Evolutionary conservation across 2,888 invertebrate genomes (phyloP).

Genomic region (Latheticus oryzae): DNA sequence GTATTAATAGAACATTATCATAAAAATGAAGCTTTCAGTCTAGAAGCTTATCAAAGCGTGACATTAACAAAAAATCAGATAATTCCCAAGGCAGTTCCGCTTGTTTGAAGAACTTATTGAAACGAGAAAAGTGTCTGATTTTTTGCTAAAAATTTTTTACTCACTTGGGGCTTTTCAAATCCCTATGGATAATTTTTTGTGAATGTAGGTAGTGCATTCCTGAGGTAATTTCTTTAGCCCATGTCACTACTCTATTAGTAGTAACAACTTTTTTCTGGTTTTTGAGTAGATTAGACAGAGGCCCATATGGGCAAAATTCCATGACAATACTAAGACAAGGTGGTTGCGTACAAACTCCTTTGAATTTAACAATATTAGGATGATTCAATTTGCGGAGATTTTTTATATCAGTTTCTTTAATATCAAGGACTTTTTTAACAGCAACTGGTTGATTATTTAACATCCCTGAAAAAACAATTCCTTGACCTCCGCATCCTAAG

Average conservation of each 20-base stretch:
- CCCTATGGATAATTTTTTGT: constrained; percentile 97
- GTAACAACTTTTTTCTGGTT: constrained; percentile 85
- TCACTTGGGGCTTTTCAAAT: constrained; percentile 99
- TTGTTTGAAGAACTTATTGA: too few relatives aligned
- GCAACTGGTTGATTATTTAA: constrained; percentile 88
- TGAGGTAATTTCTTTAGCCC: constrained; percentile 94
- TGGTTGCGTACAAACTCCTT: constrained; percentile 91
- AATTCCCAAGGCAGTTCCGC: too few relatives aligned
- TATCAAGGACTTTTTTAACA: constrained; percentile 94
- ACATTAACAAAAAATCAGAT: too few relatives aligned
- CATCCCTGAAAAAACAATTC: constrained; percentile 91
- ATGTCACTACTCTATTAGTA: constrained; percentile 87
- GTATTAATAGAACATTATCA: constrained; percentile 11
- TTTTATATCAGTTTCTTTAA: constrained; percentile 92
- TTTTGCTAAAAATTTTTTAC: constrained; percentile 65
- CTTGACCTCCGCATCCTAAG: constrained; percentile 96
- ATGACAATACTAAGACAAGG: constrained; percentile 96
- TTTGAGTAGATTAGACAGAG: constrained; percentile 89
- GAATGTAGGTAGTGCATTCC: constrained; percentile 97
- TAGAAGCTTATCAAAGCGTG: too few relatives aligned
- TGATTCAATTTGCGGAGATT: constrained; percentile 93
- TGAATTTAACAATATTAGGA: constrained; percentile 86
- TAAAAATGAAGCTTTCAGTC: too few relatives aligned
- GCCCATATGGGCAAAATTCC: constrained; percentile 98
- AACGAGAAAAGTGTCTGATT: constrained; percentile 3